Conservation (phyloP, 1,140 invertebrate species). For the Anadara kagoshimensis region DNA sequence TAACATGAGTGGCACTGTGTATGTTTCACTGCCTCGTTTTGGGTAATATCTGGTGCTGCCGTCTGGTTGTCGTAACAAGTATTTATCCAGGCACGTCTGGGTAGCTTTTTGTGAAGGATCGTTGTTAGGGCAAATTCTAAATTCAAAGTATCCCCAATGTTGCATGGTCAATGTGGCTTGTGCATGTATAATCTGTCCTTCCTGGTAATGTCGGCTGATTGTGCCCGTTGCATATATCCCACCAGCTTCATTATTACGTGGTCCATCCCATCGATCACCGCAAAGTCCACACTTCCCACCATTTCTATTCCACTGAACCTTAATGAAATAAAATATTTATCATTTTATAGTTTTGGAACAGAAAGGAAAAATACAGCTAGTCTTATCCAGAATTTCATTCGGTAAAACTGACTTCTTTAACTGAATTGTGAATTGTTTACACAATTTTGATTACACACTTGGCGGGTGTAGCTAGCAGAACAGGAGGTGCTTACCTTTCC, state of each 20-base stretch:
- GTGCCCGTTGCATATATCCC: slow-evolving; percentile 71
- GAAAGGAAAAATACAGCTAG: too few species aligned
- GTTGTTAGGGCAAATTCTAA: slow-evolving; percentile 48
- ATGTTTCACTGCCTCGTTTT: neutral
- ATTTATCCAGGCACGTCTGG: slow-evolving; percentile 43
- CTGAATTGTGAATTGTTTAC: too few species aligned
- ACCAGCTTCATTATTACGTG: slow-evolving; percentile 69
- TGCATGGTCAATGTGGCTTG: slow-evolving; percentile 57
- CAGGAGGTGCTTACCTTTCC: too few species aligned
- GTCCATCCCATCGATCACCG: slow-evolving; percentile 67
- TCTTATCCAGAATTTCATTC: too few species aligned
- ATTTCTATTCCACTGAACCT: slow-evolving; percentile 65
- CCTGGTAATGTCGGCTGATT: slow-evolving; percentile 55
- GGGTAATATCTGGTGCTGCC: slow-evolving; percentile 10
- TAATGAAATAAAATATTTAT: slow-evolving; percentile 11
- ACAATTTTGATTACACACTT: too few species aligned
- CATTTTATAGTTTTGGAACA: neutral
- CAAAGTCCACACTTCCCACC: slow-evolving; percentile 74
- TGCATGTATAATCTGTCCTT: slow-evolving; percentile 37
- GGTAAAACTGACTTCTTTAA: too few species aligned
- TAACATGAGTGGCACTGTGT: slow-evolving; percentile 72
- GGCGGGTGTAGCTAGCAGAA: too few species aligned
- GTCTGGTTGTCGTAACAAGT: slow-evolving; percentile 28
- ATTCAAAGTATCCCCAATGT: slow-evolving; percentile 51
- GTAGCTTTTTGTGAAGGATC: slow-evolving; percentile 27